Conservation (phyloP, 2,888 invertebrate species). For the Cephus pygmeus region DNA sequence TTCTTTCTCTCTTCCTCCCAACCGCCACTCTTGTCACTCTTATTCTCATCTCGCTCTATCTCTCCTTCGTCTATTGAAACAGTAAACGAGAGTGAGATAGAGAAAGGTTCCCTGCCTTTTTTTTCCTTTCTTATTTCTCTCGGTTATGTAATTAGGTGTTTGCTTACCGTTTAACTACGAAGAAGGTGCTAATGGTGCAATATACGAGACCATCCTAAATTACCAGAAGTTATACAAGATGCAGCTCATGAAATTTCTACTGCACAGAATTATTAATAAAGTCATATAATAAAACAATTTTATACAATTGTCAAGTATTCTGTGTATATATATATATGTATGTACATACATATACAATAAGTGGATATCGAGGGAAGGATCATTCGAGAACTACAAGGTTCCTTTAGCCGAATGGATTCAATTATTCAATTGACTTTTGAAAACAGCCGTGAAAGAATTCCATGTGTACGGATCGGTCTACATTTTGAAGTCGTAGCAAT, state of each 20-base stretch:
- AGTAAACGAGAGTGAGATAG: neutral
- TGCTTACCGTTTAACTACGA: neutral
- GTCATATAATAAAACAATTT: neutral
- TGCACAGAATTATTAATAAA: neutral
- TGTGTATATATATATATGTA: too few relatives aligned
- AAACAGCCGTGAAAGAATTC: neutral
- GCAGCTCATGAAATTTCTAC: neutral
- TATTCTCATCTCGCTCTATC: neutral
- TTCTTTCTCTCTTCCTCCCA: neutral
- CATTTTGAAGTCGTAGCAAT: neutral
- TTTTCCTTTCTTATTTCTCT: neutral
- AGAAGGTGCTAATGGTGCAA: neutral
- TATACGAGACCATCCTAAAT: neutral
- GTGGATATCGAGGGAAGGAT: neutral
- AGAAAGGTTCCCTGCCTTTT: neutral
- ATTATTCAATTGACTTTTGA: neutral
- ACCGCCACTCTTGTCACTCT: neutral
- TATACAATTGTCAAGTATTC: neutral
- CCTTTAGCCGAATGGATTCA: neutral
- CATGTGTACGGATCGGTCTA: neutral
- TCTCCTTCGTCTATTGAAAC: neutral
- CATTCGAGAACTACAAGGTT: neutral
- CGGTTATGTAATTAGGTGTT: constrained; percentile 1
- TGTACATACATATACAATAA: too few relatives aligned
- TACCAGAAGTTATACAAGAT: neutral